Base-by-base conservation (phyloP, 2,888 invertebrate species). In the Rhorus exstirpatorius region DNA sequence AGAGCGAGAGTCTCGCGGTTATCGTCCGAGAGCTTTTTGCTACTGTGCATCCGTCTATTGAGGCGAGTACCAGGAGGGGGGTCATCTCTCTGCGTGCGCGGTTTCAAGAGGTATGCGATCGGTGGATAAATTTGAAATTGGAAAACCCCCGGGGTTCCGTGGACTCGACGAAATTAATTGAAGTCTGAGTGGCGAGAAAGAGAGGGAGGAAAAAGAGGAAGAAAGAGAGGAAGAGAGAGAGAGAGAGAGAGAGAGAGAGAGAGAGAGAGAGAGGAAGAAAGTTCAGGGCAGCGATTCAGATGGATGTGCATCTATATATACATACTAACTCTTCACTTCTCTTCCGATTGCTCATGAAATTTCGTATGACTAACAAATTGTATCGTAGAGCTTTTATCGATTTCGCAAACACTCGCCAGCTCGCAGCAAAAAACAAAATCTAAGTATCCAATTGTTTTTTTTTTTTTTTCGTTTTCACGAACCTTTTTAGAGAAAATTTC, bases 91-190 rank as follows among this genome's bases (percentile, higher is more conserved):
- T 53, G 35, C 24, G 19, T 4, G 71, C 75, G 61, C 55, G 71
- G 60, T 80, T 84, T 77, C 63, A 74, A 76, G 79, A 79, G 76
- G 58, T 70, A 65, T 58, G 63, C 76, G 81, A 83, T 80, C 77
- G 74, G 58, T 49, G 81, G 82, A 83, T 81, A 85, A 82, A 85
- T 84, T 85, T 71, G 88, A 89, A 90, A 89, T 88, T 89, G 88
- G 88, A 89, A 89, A 89, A 89, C 83, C 85, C 84, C 87, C 84
- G 85, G 86, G 83, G 77, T 41, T 67, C 63, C 12, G 67, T 49
- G 84, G 86, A 86, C 84, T 80, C 87, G 83, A 85, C 85, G 86
- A 90, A 89, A 89, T 90, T 89, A 90, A 90, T 90, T 89, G 86
- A 88, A 89, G 88, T 89, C 88, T 88, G 90, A 88, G 88, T 88